A percentile compares a stretch with the other conserved stretches of the same genome.
phyloP scores from a whole-genome alignment of 2,888 invertebrate species.

The Acrocera orbiculus region DNA sequence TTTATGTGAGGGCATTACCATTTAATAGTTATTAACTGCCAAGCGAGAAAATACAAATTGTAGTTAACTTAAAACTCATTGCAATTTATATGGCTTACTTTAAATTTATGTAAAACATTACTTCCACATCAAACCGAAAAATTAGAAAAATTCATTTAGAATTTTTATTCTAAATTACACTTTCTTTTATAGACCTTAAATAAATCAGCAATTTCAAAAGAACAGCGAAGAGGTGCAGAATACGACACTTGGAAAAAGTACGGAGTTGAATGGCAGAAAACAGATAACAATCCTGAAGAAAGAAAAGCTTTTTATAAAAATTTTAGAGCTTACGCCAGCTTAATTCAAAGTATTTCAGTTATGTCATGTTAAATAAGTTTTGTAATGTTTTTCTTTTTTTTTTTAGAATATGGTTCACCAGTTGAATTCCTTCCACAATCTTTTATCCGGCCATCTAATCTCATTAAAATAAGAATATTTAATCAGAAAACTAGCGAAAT shows the following conservation, averaged over 20 bases:
- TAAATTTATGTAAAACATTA: too few relatives aligned
- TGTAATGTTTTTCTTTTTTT: neutral
- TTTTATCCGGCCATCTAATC: conserved; percentile 51
- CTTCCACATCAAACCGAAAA: too few relatives aligned
- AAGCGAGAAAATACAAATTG: too few relatives aligned
- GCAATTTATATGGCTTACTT: too few relatives aligned
- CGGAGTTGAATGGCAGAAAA: conserved; percentile 52
- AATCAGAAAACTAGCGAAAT: conserved; percentile 32
- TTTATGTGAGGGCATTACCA: too few relatives aligned
- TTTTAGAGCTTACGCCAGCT: conserved; percentile 58
- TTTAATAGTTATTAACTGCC: too few relatives aligned
- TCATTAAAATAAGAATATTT: conserved; percentile 43
- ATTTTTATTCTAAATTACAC: too few relatives aligned
- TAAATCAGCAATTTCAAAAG: conserved; percentile 46
- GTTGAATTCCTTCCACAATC: conserved; percentile 51
- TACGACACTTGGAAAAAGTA: conserved; percentile 78
- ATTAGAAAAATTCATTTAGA: too few relatives aligned
- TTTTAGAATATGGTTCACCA: conserved; percentile 55
- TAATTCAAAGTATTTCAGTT: conserved; percentile 50
- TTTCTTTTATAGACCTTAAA: conserved; percentile 33
- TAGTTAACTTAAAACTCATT: too few relatives aligned
- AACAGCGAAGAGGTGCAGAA: conserved; percentile 70
- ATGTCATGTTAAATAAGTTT: neutral
- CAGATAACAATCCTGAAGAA: conserved; percentile 33
- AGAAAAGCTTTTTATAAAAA: conserved; percentile 40